Base-by-base conservation (phyloP, 2,888 invertebrate genomes). In the Xestobium rufovillosum region DNA sequence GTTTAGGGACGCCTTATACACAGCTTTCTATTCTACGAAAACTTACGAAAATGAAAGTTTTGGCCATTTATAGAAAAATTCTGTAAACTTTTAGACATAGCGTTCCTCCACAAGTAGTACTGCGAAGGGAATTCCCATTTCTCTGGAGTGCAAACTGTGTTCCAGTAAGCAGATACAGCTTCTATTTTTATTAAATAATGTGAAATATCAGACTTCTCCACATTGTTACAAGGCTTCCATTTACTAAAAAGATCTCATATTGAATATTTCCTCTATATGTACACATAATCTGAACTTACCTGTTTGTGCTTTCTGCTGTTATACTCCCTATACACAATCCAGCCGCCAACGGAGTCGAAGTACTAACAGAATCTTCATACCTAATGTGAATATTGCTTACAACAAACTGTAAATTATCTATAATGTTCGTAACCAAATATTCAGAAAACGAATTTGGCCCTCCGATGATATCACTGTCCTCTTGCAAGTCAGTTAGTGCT, bases 11-110 rank as follows among this genome's bases (percentile, higher is more conserved):
- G n/a, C n/a, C n/a, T n/a, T n/a, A n/a, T 9, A 30, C 9, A 30
- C 30, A 9, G 3, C 10, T 30, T n/a, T n/a, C n/a, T n/a, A n/a
- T n/a, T n/a, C n/a, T n/a, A n/a, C n/a, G n/a, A 23, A 35, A 38
- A 73, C 80, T 76, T 65, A 87, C 87, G 67, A 63, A 87, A 87
- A 52, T 86, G 80, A 60, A 87, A 84, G 42, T 81, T 78, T 58
- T 84, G 80, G 43, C 78, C 76, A 55, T 81, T 80, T 68, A 85
- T 80, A 11, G 78, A 78, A 59, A 85, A 85, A 48, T 81, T 83
- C 52, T 83, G 76, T 4, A 87, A 65, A 1, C 85, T 83, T 32
- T 73, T 75, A 11, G 80, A 71, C 81, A 87, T 81, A 32, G 79
- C 72, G 49, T 79, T 80, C 55, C 83, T 80, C 84, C 85, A 84